Conservation (phyloP, 1,140 invertebrate genomes). For the Xylocopa sonorina region DNA sequence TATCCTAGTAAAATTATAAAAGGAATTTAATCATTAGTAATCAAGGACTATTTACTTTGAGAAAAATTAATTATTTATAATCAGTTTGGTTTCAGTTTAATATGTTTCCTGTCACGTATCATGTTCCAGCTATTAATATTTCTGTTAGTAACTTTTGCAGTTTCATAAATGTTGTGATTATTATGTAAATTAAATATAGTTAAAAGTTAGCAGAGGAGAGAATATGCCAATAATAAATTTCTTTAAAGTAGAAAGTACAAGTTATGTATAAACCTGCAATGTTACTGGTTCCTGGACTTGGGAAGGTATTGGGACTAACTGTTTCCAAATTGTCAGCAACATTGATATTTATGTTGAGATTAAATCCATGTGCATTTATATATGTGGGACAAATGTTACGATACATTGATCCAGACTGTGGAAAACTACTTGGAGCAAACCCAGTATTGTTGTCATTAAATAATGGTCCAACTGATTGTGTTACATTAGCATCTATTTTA, state of each 20-base stretch:
- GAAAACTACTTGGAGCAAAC: slow-evolving; percentile 78
- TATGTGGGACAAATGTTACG: slow-evolving; percentile 69
- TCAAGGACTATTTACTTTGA: not conserved
- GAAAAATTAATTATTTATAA: not conserved
- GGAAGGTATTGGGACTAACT: slow-evolving; percentile 74
- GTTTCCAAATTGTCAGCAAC: slow-evolving; percentile 73
- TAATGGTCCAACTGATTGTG: slow-evolving; percentile 63
- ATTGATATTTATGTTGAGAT: slow-evolving; percentile 70
- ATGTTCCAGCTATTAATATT: no score
- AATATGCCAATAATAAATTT: not conserved
- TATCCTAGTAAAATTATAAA: no score
- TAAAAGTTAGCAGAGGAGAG: no score
- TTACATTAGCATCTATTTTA: slow-evolving; percentile 53
- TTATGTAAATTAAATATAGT: no score
- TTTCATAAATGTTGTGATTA: no score
- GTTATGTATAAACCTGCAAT: slow-evolving; percentile 71
- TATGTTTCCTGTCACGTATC: no score
- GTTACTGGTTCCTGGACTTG: slow-evolving; percentile 77
- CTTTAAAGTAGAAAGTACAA: slow-evolving; percentile 13
- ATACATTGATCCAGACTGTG: slow-evolving; percentile 72
- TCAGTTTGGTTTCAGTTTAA: not conserved
- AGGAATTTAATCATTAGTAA: no score
- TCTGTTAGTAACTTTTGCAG: no score
- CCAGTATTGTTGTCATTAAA: slow-evolving; percentile 59
- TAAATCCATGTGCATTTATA: slow-evolving; percentile 66